Evolutionary conservation across 2,113 vertebrate genomes (phyloP).

Genomic region (Arenaria interpres): DNA sequence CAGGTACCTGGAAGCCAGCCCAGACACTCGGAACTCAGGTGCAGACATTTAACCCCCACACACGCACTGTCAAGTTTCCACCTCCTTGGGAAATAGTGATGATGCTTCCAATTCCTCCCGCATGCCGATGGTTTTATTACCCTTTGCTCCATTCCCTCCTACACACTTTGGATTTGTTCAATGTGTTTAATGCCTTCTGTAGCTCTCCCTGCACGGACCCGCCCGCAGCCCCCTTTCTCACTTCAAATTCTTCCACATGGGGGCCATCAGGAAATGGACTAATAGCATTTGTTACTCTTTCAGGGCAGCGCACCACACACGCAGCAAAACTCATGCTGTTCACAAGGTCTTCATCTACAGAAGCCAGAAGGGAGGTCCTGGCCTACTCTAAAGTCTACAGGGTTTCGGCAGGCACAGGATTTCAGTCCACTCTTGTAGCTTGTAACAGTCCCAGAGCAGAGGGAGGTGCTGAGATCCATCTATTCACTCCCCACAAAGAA

Average conservation of each 20-base stretch:
- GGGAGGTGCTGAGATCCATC: not conserved
- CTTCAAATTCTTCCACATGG: not conserved
- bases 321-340: not conserved
- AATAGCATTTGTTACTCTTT: not conserved
- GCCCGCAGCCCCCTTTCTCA: not conserved
- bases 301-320: not conserved
- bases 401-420: not conserved
- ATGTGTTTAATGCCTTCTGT: not conserved
- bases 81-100: not conserved
- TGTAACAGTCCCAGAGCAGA: not conserved
- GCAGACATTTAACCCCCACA: not conserved
- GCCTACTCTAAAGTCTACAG: not conserved
- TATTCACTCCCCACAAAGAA: not conserved
- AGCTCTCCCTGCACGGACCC: not conserved
- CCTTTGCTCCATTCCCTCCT: not conserved
- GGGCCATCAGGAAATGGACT: not conserved
- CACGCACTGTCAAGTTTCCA: not conserved
- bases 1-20: not conserved
- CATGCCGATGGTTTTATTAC: not conserved
- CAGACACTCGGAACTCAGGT: constrained; percentile 1
- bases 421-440: not conserved
- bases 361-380: not conserved
- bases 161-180: not conserved
- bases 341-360: not conserved
- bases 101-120: constrained; percentile 19